phyloP scores from a whole-genome alignment of 1,140 invertebrate genomes.

The Nephila pilipes region DNA sequence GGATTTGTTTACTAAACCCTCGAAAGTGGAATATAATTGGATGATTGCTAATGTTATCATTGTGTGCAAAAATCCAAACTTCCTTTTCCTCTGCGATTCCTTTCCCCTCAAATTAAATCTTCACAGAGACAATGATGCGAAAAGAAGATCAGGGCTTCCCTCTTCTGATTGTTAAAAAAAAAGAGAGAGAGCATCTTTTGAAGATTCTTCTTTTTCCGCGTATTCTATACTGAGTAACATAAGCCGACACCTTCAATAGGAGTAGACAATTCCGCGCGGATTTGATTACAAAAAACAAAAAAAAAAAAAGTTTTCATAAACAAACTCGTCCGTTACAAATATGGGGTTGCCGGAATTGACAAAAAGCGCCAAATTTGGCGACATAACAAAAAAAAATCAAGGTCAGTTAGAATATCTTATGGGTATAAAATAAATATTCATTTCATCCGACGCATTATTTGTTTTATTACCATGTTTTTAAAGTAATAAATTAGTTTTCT shows the following conservation, averaged over 20 bases:
- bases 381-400: no score
- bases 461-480: no score
- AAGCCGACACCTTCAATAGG: not conserved
- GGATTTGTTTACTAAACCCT: not conserved
- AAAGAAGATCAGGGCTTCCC: not conserved
- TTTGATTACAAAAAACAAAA: not conserved
- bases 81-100: not conserved
- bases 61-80: slow-evolving; percentile 33
- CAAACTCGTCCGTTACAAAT: not conserved
- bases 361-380: not conserved
- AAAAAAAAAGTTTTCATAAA: not conserved
- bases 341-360: not conserved
- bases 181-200: not conserved
- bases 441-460: no score
- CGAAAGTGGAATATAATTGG: not conserved
- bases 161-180: not conserved
- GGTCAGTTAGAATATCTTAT: no score
- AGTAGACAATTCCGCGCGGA: not conserved
- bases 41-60: not conserved
- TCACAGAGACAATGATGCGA: slow-evolving; percentile 9
- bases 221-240: not conserved
- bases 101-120: not conserved
- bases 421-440: no score
- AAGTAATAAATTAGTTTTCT: no score
- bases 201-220: not conserved